Conservation (phyloP, 2,797 vertebrate genomes). For the Eospalax fontanierii region DNA sequence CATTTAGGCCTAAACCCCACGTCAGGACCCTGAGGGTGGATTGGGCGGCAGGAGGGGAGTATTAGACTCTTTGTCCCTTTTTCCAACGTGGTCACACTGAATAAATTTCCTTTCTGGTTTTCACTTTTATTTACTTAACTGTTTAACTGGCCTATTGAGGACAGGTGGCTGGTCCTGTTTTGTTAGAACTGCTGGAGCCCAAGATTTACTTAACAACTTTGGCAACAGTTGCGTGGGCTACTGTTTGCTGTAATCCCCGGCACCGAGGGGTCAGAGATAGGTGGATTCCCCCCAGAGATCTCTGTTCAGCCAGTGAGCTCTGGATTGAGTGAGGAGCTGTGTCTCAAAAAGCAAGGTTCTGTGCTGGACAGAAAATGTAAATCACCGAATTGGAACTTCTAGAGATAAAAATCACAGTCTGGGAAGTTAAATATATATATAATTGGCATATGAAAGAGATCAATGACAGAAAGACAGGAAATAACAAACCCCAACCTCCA, state of each 20-base stretch:
- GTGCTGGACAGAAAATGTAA: no score
- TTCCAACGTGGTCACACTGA: neutral
- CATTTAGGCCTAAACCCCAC: neutral
- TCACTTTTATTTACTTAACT: neutral
- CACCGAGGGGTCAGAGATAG: neutral
- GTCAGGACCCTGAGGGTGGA: neutral
- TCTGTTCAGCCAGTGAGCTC: neutral
- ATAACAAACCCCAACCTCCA: no score
- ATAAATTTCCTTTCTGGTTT: neutral
- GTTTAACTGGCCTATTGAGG: neutral
- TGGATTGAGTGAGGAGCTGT: neutral
- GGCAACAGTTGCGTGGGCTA: neutral
- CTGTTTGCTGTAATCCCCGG: neutral
- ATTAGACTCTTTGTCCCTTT: neutral
- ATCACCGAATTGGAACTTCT: no score
- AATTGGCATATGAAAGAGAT: no score
- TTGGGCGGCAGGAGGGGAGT: neutral
- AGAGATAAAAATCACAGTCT: no score
- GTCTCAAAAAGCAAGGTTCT: neutral
- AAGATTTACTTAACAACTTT: neutral
- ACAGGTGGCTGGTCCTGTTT: neutral
- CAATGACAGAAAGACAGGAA: no score
- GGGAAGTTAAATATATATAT: no score
- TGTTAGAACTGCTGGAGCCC: neutral
- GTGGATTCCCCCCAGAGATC: neutral